Percentiles rank a stretch among this genome's conserved stretches.
phyloP scores from a whole-genome alignment of 37 sponge, comb jelly and placozoan species.

The Haliclona indistincta region DNA sequence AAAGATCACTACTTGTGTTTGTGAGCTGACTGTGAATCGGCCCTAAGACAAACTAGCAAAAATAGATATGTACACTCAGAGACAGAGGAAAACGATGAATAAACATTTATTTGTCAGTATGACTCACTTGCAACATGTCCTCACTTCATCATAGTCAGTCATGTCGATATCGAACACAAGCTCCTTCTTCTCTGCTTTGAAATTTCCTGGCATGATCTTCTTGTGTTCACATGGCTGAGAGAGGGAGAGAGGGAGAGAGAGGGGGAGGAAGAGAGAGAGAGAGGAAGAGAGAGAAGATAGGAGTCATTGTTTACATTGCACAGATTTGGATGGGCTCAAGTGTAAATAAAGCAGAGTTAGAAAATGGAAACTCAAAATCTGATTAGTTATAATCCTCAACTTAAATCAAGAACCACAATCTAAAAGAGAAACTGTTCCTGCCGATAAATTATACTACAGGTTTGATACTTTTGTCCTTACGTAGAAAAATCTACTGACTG shows the following conservation, averaged over 20 bases:
- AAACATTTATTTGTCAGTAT: not conserved
- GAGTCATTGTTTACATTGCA: not conserved
- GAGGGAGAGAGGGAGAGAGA: not conserved
- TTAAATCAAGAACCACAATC: too few relatives aligned
- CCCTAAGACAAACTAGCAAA: not conserved
- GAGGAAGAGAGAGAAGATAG: not conserved
- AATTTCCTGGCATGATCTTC: constrained; percentile 37
- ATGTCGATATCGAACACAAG: constrained; percentile 99
- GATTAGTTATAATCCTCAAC: too few relatives aligned
- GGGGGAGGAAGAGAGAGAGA: constrained; percentile 10
- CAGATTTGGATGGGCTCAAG: too few relatives aligned
- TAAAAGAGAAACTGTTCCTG: too few relatives aligned
- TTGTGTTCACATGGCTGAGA: constrained; percentile 64
- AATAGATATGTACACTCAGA: too few relatives aligned
- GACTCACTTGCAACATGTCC: constrained; percentile 89
- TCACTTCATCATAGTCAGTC: constrained; percentile 98
- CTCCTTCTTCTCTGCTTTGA: constrained; percentile 72
- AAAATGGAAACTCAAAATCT: too few relatives aligned
- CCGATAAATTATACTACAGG: too few relatives aligned
- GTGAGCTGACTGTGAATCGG: too few relatives aligned
- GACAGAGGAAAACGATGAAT: not conserved
- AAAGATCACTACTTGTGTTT: too few relatives aligned
- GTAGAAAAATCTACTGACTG: too few relatives aligned
- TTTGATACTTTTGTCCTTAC: too few relatives aligned
- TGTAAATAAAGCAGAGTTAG: too few relatives aligned